phyloP scores from a whole-genome alignment of 2,797 vertebrate species.

The Buphagus erythrorhynchus region DNA sequence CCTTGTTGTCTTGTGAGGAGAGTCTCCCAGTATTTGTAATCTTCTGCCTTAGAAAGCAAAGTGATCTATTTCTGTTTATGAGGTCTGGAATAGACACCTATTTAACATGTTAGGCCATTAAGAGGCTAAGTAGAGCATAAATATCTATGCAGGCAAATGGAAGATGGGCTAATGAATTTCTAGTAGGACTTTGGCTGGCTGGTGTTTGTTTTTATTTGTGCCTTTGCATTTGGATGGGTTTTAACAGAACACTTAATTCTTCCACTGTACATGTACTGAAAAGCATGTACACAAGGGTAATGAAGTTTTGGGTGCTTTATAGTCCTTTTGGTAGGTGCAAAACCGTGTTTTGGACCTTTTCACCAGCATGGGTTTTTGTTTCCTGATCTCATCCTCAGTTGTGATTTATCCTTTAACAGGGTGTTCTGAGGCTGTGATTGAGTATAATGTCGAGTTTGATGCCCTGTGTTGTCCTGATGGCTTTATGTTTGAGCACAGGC shows the following conservation, averaged over 20 bases:
- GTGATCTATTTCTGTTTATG: background rate
- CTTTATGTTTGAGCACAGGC: background rate
- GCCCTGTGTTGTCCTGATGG: background rate
- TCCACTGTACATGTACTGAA: fast-evolving
- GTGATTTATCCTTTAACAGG: background rate
- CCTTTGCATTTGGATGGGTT: background rate
- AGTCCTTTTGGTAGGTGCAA: background rate
- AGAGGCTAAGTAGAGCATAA: background rate
- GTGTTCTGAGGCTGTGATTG: background rate
- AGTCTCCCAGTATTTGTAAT: background rate
- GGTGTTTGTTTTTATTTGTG: background rate
- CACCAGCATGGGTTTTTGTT: fast-evolving
- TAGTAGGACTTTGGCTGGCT: background rate
- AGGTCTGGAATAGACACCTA: background rate
- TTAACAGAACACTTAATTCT: background rate
- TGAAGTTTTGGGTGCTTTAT: background rate
- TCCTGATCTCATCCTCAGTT: background rate
- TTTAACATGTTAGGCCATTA: background rate
- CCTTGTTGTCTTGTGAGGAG: background rate
- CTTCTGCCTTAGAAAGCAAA: background rate
- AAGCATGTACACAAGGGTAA: background rate
- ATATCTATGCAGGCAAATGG: background rate
- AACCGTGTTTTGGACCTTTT: background rate
- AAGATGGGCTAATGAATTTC: background rate
- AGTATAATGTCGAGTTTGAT: background rate